A percentile compares a stretch with the other conserved stretches of the same genome.
Conservation (phyloP, 2,113 vertebrate genomes). For the human region GRCh38 chr3:85202501-85203000, state of each 20-base stretch:
- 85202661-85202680: not conserved
- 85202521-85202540: not conserved
- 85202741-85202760: not conserved
- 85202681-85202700: not conserved
- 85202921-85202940: not conserved
- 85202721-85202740: not conserved
- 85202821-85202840: not conserved
- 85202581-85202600: not conserved
- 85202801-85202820: not conserved
- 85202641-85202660: not conserved
- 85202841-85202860: not conserved
- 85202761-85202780: not conserved
- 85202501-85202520: not conserved
- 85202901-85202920: not conserved
- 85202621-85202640: not conserved
- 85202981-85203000: not conserved
- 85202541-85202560: not conserved
- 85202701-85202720: not conserved
- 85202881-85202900: not conserved
- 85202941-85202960: not conserved
- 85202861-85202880: not conserved
- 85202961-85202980: not conserved
- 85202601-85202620: not conserved
- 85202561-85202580: not conserved
- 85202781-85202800: not conserved